These are phyloP conservation scores for Parnassius mnemosyne DNA, from an alignment of 2,888 invertebrate genomes.

Conservation along the genomic window DNA sequence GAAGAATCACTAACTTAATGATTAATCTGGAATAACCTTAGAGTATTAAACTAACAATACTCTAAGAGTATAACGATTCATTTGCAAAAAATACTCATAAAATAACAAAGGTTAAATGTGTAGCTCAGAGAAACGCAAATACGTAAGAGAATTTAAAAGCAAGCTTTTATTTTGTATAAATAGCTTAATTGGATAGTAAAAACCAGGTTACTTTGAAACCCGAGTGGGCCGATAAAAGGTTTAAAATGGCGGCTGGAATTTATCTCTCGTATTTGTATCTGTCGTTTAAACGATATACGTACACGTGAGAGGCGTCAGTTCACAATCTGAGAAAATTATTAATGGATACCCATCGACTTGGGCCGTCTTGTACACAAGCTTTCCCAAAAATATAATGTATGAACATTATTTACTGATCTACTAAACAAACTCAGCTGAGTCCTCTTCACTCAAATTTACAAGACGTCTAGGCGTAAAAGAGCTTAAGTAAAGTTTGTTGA, in stretches of 20 bases:
- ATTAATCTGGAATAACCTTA: too few species aligned
- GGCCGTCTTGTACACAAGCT: neutral
- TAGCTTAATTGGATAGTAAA: constrained; percentile 24
- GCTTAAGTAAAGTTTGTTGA: too few species aligned
- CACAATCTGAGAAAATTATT: constrained; percentile 35
- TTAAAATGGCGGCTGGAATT: constrained; percentile 40
- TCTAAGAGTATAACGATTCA: neutral
- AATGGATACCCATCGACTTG: constrained; percentile 34
- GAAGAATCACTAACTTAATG: too few species aligned
- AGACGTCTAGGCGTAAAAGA: too few species aligned
- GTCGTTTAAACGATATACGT: constrained; percentile 28
- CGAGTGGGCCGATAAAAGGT: constrained; percentile 36
- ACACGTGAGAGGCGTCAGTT: constrained; percentile 35
- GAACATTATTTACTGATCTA: neutral
- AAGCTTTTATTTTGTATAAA: constrained; percentile 14
- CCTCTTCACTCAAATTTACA: too few species aligned
- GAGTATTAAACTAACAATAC: too few species aligned
- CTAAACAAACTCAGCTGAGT: too few species aligned
- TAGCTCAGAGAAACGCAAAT: neutral
- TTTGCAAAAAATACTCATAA: neutral
- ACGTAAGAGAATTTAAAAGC: constrained; percentile 3
- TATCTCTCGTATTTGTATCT: constrained; percentile 45
- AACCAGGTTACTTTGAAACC: constrained; percentile 29
- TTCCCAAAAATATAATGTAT: neutral
- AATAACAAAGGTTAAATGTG: constrained; percentile 1